Percentiles rank a stretch among this genome's conserved stretches.
Evolutionary conservation across 2,888 invertebrate genomes (phyloP).

Genomic region (Sphaerophoria taeniata): DNA sequence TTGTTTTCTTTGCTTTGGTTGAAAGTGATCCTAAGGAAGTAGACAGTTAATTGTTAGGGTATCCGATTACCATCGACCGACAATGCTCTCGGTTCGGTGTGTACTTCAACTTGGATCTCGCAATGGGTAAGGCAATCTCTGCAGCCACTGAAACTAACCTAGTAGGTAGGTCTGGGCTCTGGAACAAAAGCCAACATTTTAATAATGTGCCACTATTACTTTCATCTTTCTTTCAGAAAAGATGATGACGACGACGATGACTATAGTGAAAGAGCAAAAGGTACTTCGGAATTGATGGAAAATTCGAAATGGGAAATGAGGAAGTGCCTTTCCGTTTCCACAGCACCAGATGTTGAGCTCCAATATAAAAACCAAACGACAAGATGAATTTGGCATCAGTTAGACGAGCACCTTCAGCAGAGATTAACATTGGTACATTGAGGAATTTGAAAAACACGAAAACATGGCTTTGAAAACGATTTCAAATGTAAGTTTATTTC

Average conservation of each 20-base stretch:
- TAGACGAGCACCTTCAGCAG: slow-evolving; percentile 9
- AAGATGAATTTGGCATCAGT: slow-evolving; percentile 63
- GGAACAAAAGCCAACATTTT: slow-evolving; percentile 57
- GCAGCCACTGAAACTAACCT: slow-evolving; percentile 41
- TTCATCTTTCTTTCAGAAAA: slow-evolving; percentile 54
- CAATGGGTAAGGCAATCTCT: slow-evolving; percentile 69
- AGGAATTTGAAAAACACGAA: neutral
- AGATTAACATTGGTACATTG: slow-evolving; percentile 51
- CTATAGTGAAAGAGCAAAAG: slow-evolving; percentile 46
- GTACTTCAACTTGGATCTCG: slow-evolving; percentile 59
- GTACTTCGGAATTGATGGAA: slow-evolving; percentile 34
- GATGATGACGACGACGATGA: slow-evolving; percentile 1
- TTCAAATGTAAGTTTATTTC: slow-evolving; percentile 43
- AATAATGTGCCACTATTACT: slow-evolving; percentile 61
- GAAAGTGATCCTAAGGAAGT: slow-evolving; percentile 63
- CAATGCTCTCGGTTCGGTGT: slow-evolving; percentile 52
- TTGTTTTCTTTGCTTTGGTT: slow-evolving; percentile 17
- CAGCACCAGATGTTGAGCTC: slow-evolving; percentile 26
- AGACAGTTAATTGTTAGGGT: slow-evolving; percentile 64
- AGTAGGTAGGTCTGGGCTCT: slow-evolving; percentile 21
- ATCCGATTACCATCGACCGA: slow-evolving; percentile 70
- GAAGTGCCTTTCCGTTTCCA: slow-evolving; percentile 61
- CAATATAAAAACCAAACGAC: slow-evolving; percentile 62
- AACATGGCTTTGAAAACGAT: neutral
- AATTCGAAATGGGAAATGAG: slow-evolving; percentile 68